phyloP scores from a whole-genome alignment of 1,140 invertebrate genomes.

The Trialeurodes vaporariorum region DNA sequence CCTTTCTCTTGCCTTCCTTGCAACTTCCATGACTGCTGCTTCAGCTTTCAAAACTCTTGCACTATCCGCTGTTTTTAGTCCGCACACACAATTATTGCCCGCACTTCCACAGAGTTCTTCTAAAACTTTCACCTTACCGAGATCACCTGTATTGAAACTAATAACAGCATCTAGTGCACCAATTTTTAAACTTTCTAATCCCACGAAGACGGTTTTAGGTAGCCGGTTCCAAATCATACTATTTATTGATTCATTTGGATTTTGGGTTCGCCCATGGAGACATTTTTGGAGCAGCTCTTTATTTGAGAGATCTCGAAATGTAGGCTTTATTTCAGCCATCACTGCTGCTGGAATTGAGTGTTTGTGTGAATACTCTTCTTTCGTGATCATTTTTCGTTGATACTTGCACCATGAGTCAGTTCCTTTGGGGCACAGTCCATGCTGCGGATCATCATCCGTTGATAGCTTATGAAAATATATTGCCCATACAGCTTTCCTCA shows the following conservation, averaged over 20 bases:
- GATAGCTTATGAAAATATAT: constrained; percentile 29
- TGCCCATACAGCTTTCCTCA: constrained; percentile 29
- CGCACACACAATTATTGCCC: background rate
- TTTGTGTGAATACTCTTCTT: background rate
- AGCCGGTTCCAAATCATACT: constrained; percentile 17
- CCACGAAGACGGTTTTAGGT: constrained; percentile 21
- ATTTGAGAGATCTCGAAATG: constrained; percentile 16
- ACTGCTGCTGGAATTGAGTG: background rate
- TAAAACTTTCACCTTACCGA: background rate
- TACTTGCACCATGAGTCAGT: constrained; percentile 22
- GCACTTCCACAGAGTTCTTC: background rate
- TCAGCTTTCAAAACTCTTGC: background rate
- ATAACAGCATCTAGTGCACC: constrained; percentile 15
- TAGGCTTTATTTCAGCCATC: constrained; percentile 12
- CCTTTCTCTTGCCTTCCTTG: background rate
- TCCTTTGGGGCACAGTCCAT: constrained; percentile 24
- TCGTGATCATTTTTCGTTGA: background rate
- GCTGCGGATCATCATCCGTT: constrained; percentile 26
- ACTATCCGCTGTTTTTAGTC: background rate
- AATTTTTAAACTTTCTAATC: constrained; percentile 14
- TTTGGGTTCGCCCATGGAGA: constrained; percentile 18
- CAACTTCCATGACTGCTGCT: background rate
- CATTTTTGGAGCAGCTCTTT: constrained; percentile 19
- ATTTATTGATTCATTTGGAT: constrained; percentile 20
- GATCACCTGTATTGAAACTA: constrained; percentile 2